Conservation (phyloP, 2,888 invertebrate species). For the Acanthosepion pharaonis region DNA sequence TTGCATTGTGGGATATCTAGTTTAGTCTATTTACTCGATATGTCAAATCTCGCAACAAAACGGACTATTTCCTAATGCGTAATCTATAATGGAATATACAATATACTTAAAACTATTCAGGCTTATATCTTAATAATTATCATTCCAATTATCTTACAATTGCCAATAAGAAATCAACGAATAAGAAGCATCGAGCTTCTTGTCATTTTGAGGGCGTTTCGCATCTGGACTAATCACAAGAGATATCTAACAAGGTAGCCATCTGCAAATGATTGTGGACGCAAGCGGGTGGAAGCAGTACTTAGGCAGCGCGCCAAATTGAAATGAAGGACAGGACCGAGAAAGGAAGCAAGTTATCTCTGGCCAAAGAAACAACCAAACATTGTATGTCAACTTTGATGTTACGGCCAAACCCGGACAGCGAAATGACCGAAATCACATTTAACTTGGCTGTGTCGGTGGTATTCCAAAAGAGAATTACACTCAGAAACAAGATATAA, state of each 20-base stretch:
- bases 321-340: background rate
- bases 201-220: background rate
- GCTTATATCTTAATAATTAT: background rate
- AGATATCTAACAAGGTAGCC: background rate
- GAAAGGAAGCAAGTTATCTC: background rate
- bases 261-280: background rate
- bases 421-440: conserved; percentile 20
- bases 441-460: background rate
- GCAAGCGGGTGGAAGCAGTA: background rate
- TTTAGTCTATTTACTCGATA: no score
- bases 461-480: background rate
- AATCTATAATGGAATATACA: background rate
- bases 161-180: background rate
- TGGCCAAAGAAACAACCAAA: background rate
- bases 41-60: background rate
- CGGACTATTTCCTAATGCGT: background rate
- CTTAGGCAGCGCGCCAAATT: background rate
- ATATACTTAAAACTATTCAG: background rate
- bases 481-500: background rate
- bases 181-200: background rate
- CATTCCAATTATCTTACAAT: background rate
- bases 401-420: background rate
- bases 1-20: background rate
- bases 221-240: background rate
- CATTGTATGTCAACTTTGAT: conserved; percentile 22